A percentile compares a stretch with the other conserved stretches of the same genome.
Conservation (phyloP, 2,797 vertebrate genomes). For the Anableps anableps region DNA sequence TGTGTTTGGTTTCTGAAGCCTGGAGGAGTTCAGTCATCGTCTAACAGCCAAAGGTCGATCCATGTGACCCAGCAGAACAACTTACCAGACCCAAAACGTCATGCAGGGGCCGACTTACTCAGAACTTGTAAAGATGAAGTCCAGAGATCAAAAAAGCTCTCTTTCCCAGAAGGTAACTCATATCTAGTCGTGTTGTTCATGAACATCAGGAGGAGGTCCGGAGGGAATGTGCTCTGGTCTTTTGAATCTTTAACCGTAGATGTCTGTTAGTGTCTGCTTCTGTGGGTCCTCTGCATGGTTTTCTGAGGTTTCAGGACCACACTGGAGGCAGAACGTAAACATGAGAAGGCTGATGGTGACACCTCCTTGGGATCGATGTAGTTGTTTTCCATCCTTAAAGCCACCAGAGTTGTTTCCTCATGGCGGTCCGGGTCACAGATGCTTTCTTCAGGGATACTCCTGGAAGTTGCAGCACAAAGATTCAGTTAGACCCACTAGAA, state of each 20-base stretch:
- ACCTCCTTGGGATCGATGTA: constrained; percentile 87
- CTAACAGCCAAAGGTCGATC: constrained; percentile 10
- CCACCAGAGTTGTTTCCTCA: constrained; percentile 86
- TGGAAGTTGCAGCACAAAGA: constrained; percentile 61
- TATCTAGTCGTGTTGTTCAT: not conserved
- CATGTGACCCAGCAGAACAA: constrained; percentile 16
- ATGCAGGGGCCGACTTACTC: not conserved
- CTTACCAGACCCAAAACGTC: constrained; percentile 14
- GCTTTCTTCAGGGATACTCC: constrained; percentile 85
- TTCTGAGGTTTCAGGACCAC: constrained; percentile 92
- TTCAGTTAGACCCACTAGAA: constrained; percentile 9
- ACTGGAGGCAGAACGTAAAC: constrained; percentile 90
- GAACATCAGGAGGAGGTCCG: not conserved
- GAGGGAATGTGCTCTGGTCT: constrained; percentile 2
- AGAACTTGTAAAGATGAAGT: constrained; percentile 11
- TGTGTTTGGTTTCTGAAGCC: constrained; percentile 44
- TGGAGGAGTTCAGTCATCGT: constrained; percentile 43
- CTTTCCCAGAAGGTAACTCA: constrained; percentile 18
- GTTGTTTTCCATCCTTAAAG: constrained; percentile 94
- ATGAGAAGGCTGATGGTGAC: constrained; percentile 89
- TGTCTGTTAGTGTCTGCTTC: constrained; percentile 23
- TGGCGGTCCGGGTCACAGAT: constrained; percentile 86
- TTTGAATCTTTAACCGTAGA: not conserved
- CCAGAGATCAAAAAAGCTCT: constrained; percentile 6
- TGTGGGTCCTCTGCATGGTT: constrained; percentile 22